phyloP scores from a whole-genome alignment of 2,888 invertebrate genomes.

The Sabatieria punctata region DNA sequence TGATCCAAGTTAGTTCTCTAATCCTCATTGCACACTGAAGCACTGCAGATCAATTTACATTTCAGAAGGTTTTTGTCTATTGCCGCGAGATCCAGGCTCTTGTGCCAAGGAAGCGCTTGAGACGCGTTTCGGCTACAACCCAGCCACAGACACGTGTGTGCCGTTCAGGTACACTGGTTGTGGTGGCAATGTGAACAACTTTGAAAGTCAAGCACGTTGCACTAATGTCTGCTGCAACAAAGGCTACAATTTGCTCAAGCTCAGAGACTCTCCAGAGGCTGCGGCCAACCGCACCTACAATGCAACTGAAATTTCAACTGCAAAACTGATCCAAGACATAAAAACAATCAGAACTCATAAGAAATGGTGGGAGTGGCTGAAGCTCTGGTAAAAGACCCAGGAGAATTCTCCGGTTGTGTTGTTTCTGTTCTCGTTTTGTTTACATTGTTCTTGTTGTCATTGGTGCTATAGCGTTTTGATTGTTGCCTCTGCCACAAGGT shows the following conservation, averaged over 20 bases:
- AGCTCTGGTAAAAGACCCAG: no score
- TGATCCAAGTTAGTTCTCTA: constrained; percentile 5
- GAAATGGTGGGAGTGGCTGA: no score
- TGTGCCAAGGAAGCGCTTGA: background rate
- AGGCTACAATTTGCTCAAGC: constrained; percentile 11
- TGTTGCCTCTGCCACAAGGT: no score
- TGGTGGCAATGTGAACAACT: constrained; percentile 14
- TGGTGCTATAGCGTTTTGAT: no score
- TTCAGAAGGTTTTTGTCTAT: constrained; percentile 6
- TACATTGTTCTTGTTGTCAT: no score
- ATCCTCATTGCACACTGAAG: background rate
- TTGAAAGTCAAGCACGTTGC: constrained; percentile 10
- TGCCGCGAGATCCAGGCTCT: constrained; percentile 5
- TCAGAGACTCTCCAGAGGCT: background rate
- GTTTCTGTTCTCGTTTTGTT: no score
- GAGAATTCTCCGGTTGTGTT: no score
- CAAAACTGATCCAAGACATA: no score
- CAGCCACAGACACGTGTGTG: constrained; percentile 7
- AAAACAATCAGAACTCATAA: no score
- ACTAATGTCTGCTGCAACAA: constrained; percentile 15
- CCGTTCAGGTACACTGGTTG: constrained; percentile 6
- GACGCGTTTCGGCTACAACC: constrained; percentile 6
- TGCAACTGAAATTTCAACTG: no score
- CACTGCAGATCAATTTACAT: background rate
- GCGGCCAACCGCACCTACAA: no score